Percentiles rank a stretch among this genome's conserved stretches.
Conservation (phyloP, 1,140 invertebrate genomes). For the Gonioctena quinquepunctata region DNA sequence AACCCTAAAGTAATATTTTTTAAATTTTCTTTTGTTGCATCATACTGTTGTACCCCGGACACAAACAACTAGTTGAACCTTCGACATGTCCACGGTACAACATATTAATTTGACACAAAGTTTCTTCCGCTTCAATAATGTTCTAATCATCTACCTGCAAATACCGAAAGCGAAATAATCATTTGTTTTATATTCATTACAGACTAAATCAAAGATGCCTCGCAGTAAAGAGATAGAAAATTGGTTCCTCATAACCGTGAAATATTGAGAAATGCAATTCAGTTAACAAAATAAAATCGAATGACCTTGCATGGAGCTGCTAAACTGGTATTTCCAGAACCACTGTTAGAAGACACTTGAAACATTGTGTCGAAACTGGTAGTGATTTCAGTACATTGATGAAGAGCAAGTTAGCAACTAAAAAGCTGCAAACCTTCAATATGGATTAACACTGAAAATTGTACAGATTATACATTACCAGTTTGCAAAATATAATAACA, state of each 20-base stretch:
- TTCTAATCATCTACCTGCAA: background rate
- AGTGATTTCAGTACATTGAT: background rate
- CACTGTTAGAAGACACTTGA: background rate
- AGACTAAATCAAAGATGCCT: background rate
- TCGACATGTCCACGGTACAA: background rate
- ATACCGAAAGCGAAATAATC: background rate
- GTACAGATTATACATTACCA: background rate
- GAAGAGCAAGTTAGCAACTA: no score
- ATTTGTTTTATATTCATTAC: no score
- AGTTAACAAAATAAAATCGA: background rate
- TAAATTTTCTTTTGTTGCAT: background rate
- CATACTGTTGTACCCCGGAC: background rate
- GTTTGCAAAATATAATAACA: background rate
- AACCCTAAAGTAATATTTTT: background rate
- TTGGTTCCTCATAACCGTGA: background rate
- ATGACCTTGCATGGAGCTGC: background rate
- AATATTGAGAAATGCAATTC: background rate
- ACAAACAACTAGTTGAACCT: background rate
- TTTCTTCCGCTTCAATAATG: background rate
- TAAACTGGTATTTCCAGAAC: background rate
- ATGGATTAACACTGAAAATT: no score
- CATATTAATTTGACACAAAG: background rate
- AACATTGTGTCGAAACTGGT: background rate
- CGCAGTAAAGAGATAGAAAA: background rate
- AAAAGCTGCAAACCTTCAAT: no score